Evolutionary conservation across 2,888 invertebrate species (phyloP).

Genomic region (Polylopha cassiicola): DNA sequence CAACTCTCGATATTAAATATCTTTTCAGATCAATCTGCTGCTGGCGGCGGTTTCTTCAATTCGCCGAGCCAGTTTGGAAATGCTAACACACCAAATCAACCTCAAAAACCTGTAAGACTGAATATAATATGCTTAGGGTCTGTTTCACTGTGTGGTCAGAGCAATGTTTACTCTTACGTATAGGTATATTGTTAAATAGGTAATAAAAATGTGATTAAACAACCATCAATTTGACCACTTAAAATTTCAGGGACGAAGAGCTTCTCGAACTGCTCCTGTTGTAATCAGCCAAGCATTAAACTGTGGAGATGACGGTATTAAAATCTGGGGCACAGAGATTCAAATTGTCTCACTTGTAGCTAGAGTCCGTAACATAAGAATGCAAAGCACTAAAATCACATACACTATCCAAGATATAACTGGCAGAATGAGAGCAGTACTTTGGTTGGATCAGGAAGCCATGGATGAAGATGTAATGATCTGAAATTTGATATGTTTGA

Average conservation of each 20-base stretch:
- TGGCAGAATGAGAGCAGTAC: constrained; percentile 67
- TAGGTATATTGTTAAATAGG: neutral
- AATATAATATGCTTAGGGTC: no score
- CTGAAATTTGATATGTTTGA: constrained; percentile 1
- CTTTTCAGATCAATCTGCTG: constrained; percentile 62
- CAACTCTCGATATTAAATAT: constrained; percentile 3
- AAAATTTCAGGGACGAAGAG: constrained; percentile 52
- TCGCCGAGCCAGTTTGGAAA: constrained; percentile 68
- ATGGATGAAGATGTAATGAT: constrained; percentile 67
- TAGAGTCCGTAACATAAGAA: constrained; percentile 57
- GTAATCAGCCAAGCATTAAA: constrained; percentile 69
- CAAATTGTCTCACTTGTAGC: constrained; percentile 68
- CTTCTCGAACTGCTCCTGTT: constrained; percentile 69
- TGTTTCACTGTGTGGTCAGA: no score
- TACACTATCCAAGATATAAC: constrained; percentile 73
- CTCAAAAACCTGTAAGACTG: constrained; percentile 61
- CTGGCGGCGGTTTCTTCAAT: constrained; percentile 70
- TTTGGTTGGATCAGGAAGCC: constrained; percentile 69
- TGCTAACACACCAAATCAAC: constrained; percentile 63
- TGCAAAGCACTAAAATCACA: constrained; percentile 72
- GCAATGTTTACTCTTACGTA: no score
- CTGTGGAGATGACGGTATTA: constrained; percentile 67
- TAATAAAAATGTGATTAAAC: neutral
- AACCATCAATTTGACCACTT: neutral
- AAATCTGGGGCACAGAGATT: constrained; percentile 72